Evolutionary conservation across 2,888 invertebrate genomes (phyloP).

Genomic region (Crioceris asparagi): DNA sequence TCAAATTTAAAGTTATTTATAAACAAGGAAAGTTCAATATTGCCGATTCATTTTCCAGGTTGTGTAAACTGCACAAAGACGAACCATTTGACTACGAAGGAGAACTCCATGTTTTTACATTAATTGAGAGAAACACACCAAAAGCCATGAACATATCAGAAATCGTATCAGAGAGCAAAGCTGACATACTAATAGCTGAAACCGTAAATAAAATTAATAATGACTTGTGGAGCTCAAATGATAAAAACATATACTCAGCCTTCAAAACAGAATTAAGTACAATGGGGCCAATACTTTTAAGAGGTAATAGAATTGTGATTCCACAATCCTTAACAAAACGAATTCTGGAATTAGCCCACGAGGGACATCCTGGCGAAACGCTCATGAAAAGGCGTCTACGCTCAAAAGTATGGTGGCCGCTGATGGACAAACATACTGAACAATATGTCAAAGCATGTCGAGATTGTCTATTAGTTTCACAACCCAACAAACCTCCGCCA

Average conservation of each 20-base stretch:
- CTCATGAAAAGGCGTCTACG: slow-evolving; percentile 29
- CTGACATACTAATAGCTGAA: too few relatives aligned
- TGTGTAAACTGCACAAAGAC: not conserved
- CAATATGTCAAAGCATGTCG: too few relatives aligned
- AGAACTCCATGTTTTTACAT: too few relatives aligned
- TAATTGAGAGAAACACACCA: too few relatives aligned
- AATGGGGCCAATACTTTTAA: slow-evolving; percentile 16
- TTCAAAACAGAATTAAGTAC: slow-evolving; percentile 27
- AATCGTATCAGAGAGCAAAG: too few relatives aligned
- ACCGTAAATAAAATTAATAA: too few relatives aligned
- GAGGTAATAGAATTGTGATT: slow-evolving; percentile 20
- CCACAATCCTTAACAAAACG: slow-evolving; percentile 13
- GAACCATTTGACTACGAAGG: not conserved
- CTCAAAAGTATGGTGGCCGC: slow-evolving; percentile 28
- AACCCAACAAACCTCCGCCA: slow-evolving; percentile 12
- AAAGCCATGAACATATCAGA: too few relatives aligned
- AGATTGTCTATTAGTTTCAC: slow-evolving; percentile 16
- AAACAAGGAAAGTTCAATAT: slow-evolving; percentile 11
- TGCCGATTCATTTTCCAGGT: slow-evolving; percentile 11
- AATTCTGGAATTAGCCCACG: slow-evolving; percentile 22
- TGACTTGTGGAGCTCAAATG: too few relatives aligned
- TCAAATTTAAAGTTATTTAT: slow-evolving; percentile 10
- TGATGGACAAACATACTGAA: slow-evolving; percentile 23
- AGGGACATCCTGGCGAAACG: slow-evolving; percentile 31
- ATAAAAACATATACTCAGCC: too few relatives aligned